Conservation (phyloP, 2,797 vertebrate species). For the Takifugu rubripes region DNA sequence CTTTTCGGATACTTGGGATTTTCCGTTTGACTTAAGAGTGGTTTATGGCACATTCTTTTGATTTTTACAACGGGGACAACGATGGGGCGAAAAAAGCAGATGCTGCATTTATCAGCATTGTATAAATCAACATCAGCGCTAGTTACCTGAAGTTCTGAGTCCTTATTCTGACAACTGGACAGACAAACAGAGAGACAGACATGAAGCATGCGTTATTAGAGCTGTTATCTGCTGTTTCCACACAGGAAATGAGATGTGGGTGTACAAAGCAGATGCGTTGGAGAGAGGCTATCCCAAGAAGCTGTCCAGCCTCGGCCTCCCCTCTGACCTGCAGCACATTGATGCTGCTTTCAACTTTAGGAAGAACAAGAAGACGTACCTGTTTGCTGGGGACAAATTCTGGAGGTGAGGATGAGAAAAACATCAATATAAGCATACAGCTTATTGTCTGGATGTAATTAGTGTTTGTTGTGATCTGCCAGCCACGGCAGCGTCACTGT, state of each 20-base stretch:
- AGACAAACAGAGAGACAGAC: neutral
- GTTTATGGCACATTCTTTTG: slow-evolving; percentile 51
- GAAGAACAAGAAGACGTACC: slow-evolving; percentile 93
- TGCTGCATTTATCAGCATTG: slow-evolving; percentile 12
- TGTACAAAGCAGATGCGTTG: slow-evolving; percentile 86
- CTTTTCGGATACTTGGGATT: slow-evolving; percentile 34
- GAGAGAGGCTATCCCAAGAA: slow-evolving; percentile 92
- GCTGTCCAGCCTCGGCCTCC: slow-evolving; percentile 84
- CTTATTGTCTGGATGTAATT: slow-evolving; percentile 32
- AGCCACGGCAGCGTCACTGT: slow-evolving; percentile 23
- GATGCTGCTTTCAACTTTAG: slow-evolving; percentile 93
- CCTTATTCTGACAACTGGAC: neutral
- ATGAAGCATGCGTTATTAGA: neutral
- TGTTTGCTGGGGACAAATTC: slow-evolving; percentile 92
- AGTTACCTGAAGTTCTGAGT: slow-evolving; percentile 2
- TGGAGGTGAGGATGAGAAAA: slow-evolving; percentile 86
- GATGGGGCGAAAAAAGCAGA: slow-evolving; percentile 28
- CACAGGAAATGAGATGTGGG: slow-evolving; percentile 90
- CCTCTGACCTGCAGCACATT: slow-evolving; percentile 81
- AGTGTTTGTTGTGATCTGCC: slow-evolving; percentile 22
- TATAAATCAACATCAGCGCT: slow-evolving; percentile 16
- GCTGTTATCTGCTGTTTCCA: neutral
- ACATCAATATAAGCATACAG: neutral
- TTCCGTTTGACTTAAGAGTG: slow-evolving; percentile 58
- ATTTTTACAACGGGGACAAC: slow-evolving; percentile 50